Base-by-base conservation (phyloP, 1,140 invertebrate genomes). In the Bombus huntii region DNA sequence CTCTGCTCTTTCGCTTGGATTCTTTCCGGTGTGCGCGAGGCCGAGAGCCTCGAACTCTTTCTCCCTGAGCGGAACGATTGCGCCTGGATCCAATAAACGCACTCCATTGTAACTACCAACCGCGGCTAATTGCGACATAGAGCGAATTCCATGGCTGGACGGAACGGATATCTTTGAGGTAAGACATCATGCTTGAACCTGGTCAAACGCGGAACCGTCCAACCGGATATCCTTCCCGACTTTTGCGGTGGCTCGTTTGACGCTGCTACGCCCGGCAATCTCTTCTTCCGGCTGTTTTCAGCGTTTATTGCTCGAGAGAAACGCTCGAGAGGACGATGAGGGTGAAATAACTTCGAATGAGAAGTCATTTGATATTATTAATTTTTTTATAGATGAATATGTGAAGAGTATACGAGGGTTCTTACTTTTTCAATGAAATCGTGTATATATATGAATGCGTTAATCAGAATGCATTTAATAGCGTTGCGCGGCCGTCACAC, bases 41-140 rank as follows among this genome's bases (percentile, higher is more conserved):
- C 42, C 83, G 31, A 53, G 25, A 37, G 18, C 65, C 72, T 72
- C 77, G 88, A 90, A 90, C 86, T 90, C 88, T 90, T 90, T 89
- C 62, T 73, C 44, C 70, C 59, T 66, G 37, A 28, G 28, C 18
- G 59, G 71, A 89, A 85, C 81, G 85, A 88, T 90, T 83, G 83
- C 80, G 44, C 76, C n/a, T n/a, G 88, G 88, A 90, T 90, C 88
- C 89, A 90, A 90, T 90, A 90, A 90, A 90, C 81, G 89, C 88
- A 90, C 79, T 81, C 88, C 70, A 86, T 90, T 90, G 89, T 88
- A 86, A 66, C 68, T 62, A 71, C n/a, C 2, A 80, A 70, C 66
- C 75, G 66, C 75, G 76, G 83, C 88, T 90, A 90, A 90, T 90
- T 90, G 89, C 89, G 31, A 85, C n/a, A 74, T 34, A 44, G 37